A percentile compares a stretch with the other conserved stretches of the same genome.
Evolutionary conservation across 2,888 invertebrate species (phyloP).

Genomic region (Aricia artaxerxes): DNA sequence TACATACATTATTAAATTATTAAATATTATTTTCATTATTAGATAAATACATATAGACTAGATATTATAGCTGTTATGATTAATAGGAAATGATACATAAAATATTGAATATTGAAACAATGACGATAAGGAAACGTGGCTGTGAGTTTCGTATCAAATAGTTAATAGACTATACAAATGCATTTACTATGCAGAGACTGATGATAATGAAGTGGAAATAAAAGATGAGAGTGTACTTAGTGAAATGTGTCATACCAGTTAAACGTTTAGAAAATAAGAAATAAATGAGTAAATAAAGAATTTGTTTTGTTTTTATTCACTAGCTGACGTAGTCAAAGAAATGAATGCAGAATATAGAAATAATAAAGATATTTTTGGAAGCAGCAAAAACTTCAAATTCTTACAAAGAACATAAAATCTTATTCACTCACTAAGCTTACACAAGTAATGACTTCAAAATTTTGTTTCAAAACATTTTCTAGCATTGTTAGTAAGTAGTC

Average conservation of each 20-base stretch:
- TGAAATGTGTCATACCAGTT: slow-evolving; percentile 11
- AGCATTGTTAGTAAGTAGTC: no score
- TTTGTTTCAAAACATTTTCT: no score
- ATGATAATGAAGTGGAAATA: neutral
- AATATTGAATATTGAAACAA: neutral
- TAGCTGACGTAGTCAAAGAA: neutral
- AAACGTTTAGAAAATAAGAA: neutral
- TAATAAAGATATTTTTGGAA: no score
- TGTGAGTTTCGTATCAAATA: slow-evolving; percentile 23
- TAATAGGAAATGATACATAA: neutral
- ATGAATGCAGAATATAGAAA: no score
- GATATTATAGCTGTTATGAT: neutral
- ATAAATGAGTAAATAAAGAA: neutral
- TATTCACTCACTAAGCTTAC: no score
- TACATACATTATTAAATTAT: neutral
- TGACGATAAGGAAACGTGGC: neutral
- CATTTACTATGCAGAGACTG: slow-evolving; percentile 30
- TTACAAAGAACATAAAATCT: no score
- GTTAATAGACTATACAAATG: neutral
- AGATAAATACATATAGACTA: neutral
- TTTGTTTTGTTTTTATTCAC: neutral
- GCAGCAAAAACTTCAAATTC: no score
- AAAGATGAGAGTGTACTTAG: neutral
- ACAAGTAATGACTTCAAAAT: no score
- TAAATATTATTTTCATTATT: no score